Evolutionary conservation across 1,140 invertebrate species (phyloP).

Genomic region (Cyphomyrmex costatus): DNA sequence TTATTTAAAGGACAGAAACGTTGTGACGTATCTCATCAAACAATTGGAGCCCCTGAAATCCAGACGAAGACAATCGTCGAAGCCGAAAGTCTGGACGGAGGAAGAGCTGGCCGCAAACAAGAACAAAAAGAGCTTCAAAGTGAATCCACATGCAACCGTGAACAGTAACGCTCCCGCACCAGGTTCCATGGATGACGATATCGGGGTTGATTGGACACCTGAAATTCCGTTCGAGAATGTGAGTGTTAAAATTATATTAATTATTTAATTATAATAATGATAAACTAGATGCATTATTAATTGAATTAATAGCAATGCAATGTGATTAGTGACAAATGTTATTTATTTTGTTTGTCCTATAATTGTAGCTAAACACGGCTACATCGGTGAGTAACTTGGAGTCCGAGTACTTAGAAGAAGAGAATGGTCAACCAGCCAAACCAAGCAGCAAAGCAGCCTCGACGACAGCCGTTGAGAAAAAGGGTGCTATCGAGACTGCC

Average conservation of each 20-base stretch:
- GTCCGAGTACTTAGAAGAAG: conserved; percentile 85
- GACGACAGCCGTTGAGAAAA: conserved; percentile 88
- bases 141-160: conserved; percentile 79
- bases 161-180: conserved; percentile 71
- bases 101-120: conserved; percentile 84
- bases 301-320: conserved; percentile 1
- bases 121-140: conserved; percentile 84
- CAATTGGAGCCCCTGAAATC: conserved; percentile 91
- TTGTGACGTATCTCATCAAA: conserved; percentile 98
- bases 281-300: background rate
- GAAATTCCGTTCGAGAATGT: conserved; percentile 97
- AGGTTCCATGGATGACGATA: conserved; percentile 91
- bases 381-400: conserved; percentile 86
- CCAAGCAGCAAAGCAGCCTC: conserved; percentile 78
- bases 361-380: conserved; percentile 85
- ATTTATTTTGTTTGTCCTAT: background rate
- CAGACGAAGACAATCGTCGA: conserved; percentile 87
- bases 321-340: background rate
- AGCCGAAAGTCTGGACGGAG: conserved; percentile 87
- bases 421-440: conserved; percentile 74
- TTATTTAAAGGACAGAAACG: conserved; percentile 94
- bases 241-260: conserved; percentile 57
- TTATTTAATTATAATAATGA: conserved; percentile 7
- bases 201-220: conserved; percentile 94
- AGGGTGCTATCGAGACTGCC: conserved; percentile 96